phyloP scores from a whole-genome alignment of 1,140 invertebrate species.

The Papilio machaon region DNA sequence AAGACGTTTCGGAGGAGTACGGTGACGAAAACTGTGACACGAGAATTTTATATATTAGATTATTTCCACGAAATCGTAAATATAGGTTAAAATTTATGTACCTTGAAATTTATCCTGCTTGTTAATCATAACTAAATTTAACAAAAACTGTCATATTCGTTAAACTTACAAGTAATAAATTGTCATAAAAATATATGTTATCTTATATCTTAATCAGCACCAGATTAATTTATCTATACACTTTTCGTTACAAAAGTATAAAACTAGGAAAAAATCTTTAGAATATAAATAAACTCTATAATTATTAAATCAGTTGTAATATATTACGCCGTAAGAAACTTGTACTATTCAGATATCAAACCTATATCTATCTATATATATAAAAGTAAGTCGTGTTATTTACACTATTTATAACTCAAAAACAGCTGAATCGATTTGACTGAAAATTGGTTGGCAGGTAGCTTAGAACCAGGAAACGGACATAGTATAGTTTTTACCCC shows the following conservation, averaged over 20 bases:
- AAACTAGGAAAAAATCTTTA: background rate
- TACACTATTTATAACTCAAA: slow-evolving; percentile 31
- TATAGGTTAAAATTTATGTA: slow-evolving; percentile 15
- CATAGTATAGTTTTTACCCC: too few species aligned
- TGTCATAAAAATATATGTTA: background rate
- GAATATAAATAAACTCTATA: background rate
- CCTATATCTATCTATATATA: too few species aligned
- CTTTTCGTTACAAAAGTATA: background rate
- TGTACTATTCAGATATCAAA: too few species aligned
- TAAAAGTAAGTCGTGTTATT: slow-evolving; percentile 37
- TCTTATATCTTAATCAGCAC: background rate
- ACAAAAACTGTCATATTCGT: slow-evolving; percentile 6
- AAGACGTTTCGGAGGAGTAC: too few species aligned
- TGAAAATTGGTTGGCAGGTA: background rate
- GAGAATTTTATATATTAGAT: too few species aligned
- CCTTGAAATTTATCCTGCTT: background rate
- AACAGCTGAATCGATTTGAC: slow-evolving; percentile 20
- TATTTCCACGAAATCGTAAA: slow-evolving; percentile 51
- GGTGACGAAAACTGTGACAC: too few species aligned
- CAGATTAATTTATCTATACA: background rate
- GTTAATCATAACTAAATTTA: slow-evolving; percentile 1
- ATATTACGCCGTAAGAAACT: too few species aligned
- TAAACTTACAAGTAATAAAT: background rate
- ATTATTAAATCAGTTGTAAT: too few species aligned
- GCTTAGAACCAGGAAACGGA: too few species aligned